Base-by-base conservation (phyloP, 2,888 invertebrate genomes). In the Philereme vetulata region DNA sequence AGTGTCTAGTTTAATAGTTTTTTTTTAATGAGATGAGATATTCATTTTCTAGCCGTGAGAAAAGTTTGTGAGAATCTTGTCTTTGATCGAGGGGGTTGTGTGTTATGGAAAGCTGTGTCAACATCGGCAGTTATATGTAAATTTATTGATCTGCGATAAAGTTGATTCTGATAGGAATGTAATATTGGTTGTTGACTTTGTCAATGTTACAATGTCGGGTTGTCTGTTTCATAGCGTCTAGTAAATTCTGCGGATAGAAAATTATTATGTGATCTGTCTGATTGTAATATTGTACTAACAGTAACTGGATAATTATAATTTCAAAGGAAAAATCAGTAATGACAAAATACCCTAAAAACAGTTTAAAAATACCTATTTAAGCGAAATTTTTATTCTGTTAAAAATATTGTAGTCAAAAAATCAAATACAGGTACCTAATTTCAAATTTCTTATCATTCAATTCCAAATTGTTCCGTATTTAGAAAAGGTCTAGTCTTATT, bases 31-130 rank as follows among this genome's bases (percentile, higher is more conserved):
- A 82, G 75, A 78, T 67, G 68, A 74, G 71, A 73, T 81, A 86
- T 64, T 68, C 58, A 61, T 69, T 60, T 69, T 72, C 54, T 54
- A 60, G 71, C 67, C 85, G 85, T 86, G 86, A 80, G 86, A 86
- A 86, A 75, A 70, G 73, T 66, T 63, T 71, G 68, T 76, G 74
- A 74, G 76, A 78, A 78, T 80, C 75, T 76, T 78, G 73, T 80
- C 80, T 85, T 86, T 84, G 88, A 91, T 89, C 82, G 83, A 77
- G 80, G 83, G 91, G 91, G 92, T 82, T 81, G 90, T 64, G 66
- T 84, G 78, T 86, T 87, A 78, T 85, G 80, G 81, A 84, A 87
- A 89, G 90, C 89, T 91, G 90, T 90, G 87, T 86, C 89, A 91
- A 90, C 88, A 90, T 84, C 80, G 69, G 75, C 76, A 76, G 78